A percentile compares a stretch with the other conserved stretches of the same genome.
Conservation (phyloP, 2,113 vertebrate species). For the Elanoides forficatus region DNA sequence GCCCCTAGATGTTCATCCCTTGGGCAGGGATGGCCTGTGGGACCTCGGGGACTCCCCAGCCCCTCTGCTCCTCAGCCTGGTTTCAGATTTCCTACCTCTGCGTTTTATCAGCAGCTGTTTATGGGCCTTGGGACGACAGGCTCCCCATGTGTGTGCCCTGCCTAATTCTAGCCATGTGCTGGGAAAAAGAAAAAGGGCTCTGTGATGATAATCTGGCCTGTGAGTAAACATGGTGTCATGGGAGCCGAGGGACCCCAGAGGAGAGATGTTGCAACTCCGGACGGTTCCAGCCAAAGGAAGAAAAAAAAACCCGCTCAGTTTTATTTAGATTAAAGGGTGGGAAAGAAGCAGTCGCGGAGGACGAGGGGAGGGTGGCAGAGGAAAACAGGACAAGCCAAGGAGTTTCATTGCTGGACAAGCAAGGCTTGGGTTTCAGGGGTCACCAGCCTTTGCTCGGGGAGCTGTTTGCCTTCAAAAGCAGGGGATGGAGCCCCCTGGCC, state of each 20-base stretch:
- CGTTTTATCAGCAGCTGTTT: conserved; percentile 54
- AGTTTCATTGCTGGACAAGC: background rate
- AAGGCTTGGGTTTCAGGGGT: background rate
- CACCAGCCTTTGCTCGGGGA: background rate
- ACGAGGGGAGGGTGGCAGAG: conserved; percentile 22
- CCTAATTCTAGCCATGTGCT: conserved; percentile 49
- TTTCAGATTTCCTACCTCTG: conserved; percentile 64
- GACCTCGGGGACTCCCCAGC: background rate
- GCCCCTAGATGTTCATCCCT: background rate
- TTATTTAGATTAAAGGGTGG: conserved; percentile 81
- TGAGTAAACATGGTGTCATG: conserved; percentile 77
- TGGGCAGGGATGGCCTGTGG: background rate
- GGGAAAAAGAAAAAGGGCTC: conserved; percentile 66
- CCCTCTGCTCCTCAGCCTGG: background rate
- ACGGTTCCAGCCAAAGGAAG: conserved; percentile 23
- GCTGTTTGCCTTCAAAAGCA: background rate
- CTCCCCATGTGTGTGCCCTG: conserved; percentile 16
- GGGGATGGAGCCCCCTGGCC: background rate
- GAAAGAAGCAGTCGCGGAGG: conserved; percentile 62
- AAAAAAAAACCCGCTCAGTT: conserved; percentile 26
- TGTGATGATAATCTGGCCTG: conserved; percentile 58
- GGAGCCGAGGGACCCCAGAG: conserved; percentile 74
- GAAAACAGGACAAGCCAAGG: background rate
- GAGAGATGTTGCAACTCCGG: conserved; percentile 71
- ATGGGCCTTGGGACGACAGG: conserved; percentile 9